Evolutionary conservation across 2,797 vertebrate genomes (phyloP), one percentile per base, ranked within the genome.

Genomic region (Epinephelus coioides): DNA sequence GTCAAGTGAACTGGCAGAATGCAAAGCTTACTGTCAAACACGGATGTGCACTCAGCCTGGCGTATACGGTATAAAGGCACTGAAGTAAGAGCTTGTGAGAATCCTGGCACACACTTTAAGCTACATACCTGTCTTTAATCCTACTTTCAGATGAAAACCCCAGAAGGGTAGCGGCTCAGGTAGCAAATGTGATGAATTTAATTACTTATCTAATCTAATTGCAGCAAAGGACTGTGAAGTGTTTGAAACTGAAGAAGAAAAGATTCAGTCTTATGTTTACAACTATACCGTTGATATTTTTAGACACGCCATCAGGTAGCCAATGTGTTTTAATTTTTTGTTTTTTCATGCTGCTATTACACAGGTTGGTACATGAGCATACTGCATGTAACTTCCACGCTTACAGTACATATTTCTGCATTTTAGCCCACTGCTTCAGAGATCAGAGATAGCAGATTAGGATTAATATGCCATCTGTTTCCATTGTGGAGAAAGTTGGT

Each of bases 121-220:
- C 49, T 57, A 64, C n/a, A 60, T 43, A 64, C 70, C 60, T 78
- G 61, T 67, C 57, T 79, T 78, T 82, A 44, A 81, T 88, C 44
- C 50, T 57, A 5, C 4, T 18, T 53, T 65, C 19, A 59, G 34
- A 77, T 50, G 46, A 69, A 71, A 82, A 54, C 0, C 23, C 49
- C 17, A 27, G 25, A 61, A 69, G 51, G 51, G 78, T 46, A 19
- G 59, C 2, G 7, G 3, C 34, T 18, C 15, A 27, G n/a, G 50
- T n/a, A 56, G 13, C 46, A 30, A 77, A 73, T 71, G 13, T 51
- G 51, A 66, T 76, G 15, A 73, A 44, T 85, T 73, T 49, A 83
- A 65, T 77, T 55, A 69, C 18, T 70, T 53, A 69, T 73, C 61
- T 76, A 18, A 83, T 76, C 66, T 69, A 68, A 83, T 78, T 38